These are phyloP conservation scores for Catharus minimus DNA, from an alignment of 2,113 vertebrate species.

Conservation along the genomic window DNA sequence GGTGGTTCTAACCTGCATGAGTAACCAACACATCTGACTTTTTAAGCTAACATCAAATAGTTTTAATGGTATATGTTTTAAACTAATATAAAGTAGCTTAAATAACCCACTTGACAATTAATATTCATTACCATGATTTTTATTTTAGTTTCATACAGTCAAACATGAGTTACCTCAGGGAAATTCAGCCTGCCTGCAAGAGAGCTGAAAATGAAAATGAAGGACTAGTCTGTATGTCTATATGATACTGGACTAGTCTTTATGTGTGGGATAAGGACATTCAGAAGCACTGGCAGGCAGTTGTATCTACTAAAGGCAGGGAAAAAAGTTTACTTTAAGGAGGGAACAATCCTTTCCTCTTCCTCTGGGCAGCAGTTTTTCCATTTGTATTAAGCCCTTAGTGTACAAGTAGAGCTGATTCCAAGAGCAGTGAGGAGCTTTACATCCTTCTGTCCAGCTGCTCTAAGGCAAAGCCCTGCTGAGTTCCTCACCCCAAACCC, in stretches of 20 bases:
- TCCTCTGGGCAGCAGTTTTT: not conserved
- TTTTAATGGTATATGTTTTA: not conserved
- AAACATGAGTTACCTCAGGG: not conserved
- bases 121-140: not conserved
- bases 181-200: not conserved
- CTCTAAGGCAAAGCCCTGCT: not conserved
- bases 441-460: not conserved
- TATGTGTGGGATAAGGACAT: not conserved
- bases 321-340: not conserved
- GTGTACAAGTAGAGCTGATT: not conserved
- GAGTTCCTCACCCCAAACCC: not conserved
- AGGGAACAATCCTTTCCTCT: not conserved
- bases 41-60: not conserved
- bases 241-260: not conserved
- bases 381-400: not conserved
- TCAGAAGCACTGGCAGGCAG: not conserved
- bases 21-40: not conserved
- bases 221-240: not conserved
- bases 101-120: not conserved
- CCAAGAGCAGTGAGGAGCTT: not conserved
- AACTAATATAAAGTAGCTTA: slow-evolving; percentile 15
- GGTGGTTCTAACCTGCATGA: slow-evolving; percentile 26
- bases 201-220: not conserved
- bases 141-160: not conserved
- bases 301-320: not conserved